Evolutionary conservation across 2,113 vertebrate species (phyloP).

Genomic region (Plestiodon gilberti): DNA sequence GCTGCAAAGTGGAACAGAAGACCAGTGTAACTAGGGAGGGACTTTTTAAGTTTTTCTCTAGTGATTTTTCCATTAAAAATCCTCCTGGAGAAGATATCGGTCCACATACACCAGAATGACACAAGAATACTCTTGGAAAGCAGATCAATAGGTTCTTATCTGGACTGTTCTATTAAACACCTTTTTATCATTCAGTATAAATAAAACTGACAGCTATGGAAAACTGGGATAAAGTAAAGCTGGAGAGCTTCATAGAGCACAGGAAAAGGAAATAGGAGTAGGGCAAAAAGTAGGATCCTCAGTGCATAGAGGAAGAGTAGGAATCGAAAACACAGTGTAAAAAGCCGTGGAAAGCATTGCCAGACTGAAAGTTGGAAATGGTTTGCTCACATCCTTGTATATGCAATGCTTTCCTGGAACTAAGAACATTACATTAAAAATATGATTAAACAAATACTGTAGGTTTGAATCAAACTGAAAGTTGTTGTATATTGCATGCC

Average conservation of each 20-base stretch:
- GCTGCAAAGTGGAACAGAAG: background rate
- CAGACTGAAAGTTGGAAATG: too few relatives aligned
- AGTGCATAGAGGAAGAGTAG: background rate
- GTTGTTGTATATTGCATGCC: too few relatives aligned
- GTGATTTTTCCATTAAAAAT: background rate
- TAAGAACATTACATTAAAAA: too few relatives aligned
- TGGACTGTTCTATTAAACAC: background rate
- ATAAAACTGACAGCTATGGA: background rate
- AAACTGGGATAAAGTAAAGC: background rate
- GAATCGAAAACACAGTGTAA: background rate
- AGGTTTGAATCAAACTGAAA: too few relatives aligned
- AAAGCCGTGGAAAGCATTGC: too few relatives aligned
- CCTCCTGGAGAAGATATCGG: background rate
- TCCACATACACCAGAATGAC: background rate
- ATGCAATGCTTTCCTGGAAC: too few relatives aligned
- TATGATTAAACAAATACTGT: too few relatives aligned
- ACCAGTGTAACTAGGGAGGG: background rate
- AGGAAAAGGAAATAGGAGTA: background rate
- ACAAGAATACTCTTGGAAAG: background rate
- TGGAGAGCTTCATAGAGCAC: background rate
- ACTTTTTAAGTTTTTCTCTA: background rate
- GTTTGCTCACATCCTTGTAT: too few relatives aligned
- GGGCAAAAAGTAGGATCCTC: background rate
- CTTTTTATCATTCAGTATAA: background rate
- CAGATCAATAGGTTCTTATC: background rate